Base-by-base conservation (phyloP, 1,140 invertebrate species). In the Psix sp. region DNA sequence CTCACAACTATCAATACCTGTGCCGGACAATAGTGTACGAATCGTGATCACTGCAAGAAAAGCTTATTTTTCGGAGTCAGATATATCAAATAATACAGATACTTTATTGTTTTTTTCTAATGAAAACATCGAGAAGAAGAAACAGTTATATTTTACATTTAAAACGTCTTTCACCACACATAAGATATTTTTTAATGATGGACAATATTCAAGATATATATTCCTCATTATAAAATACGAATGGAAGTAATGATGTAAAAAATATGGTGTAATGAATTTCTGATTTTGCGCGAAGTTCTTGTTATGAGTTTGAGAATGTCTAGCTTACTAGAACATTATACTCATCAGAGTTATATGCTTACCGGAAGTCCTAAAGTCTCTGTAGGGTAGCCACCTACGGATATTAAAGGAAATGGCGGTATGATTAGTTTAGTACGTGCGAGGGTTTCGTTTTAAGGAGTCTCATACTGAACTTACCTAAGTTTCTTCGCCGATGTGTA, bases 391-490 rank as follows among this genome's bases (percentile, higher is more conserved):
- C 80, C 77, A 82, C 77, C 79, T 82, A 82, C 86, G 86, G 86
- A 87, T 86, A 87, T 87, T 87, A 87, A 87, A 87, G 86, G 86
- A 87, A 87, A 87, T 87, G 79, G 86, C 84, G 85, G 84, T 87
- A 87, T 87, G 86, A 87, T 87, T 87, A 87, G 85, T 87, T 78
- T 83, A 79, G 77, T 86, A 87, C 84, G 85, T 87, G 85, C 77
- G 51, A 76, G 78, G 82, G 80, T 83, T 84, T 84, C 77, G 66
- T 83, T 86, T 85, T 82, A 80, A 82, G 71, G 60, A 40, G 45
- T 42, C 54, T 52, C 40, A 39, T 9, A 9, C 26, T 18, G 20
- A 52, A 74, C 35, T 66, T 68, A 38, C 17, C 26, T 52, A 62
- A 67, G 54, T 66, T 63, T 26, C 51, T 21, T 24, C 36, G 40